Conservation (phyloP, 2,797 vertebrate species). For the Chelmon rostratus region DNA sequence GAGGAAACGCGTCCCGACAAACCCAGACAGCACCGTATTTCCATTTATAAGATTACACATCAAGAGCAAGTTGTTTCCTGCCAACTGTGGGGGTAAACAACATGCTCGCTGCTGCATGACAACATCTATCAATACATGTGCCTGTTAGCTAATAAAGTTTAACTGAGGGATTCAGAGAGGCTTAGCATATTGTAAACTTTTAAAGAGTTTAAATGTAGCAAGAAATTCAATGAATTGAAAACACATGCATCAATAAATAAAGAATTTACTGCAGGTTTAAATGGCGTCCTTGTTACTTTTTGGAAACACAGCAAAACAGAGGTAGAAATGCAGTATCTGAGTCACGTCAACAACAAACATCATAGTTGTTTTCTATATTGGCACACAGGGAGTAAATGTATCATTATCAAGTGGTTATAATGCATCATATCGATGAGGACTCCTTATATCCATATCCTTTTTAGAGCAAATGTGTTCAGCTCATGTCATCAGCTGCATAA, state of each 20-base stretch:
- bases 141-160: constrained; percentile 37
- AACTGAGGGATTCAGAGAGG: constrained; percentile 6
- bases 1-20: constrained; percentile 36
- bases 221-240: constrained; percentile 34
- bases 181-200: constrained; percentile 29
- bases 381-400: not conserved
- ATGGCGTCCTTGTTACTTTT: constrained; percentile 7
- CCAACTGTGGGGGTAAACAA: constrained; percentile 41
- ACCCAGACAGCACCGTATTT: constrained; percentile 54
- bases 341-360: not conserved
- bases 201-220: constrained; percentile 10
- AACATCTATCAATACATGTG: constrained; percentile 54
- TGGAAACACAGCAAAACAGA: not conserved
- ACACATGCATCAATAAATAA: constrained; percentile 30
- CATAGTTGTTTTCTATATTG: not conserved
- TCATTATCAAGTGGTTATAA: not conserved
- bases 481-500: constrained; percentile 6
- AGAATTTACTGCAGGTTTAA: not conserved
- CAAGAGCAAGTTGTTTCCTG: constrained; percentile 62
- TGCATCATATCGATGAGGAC: not conserved
- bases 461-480: constrained; percentile 3
- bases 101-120: constrained; percentile 25
- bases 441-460: not conserved
- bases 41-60: constrained; percentile 71
- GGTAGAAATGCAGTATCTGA: not conserved